phyloP scores from a whole-genome alignment of 2,113 vertebrate genomes.

The Oceanites oceanicus region DNA sequence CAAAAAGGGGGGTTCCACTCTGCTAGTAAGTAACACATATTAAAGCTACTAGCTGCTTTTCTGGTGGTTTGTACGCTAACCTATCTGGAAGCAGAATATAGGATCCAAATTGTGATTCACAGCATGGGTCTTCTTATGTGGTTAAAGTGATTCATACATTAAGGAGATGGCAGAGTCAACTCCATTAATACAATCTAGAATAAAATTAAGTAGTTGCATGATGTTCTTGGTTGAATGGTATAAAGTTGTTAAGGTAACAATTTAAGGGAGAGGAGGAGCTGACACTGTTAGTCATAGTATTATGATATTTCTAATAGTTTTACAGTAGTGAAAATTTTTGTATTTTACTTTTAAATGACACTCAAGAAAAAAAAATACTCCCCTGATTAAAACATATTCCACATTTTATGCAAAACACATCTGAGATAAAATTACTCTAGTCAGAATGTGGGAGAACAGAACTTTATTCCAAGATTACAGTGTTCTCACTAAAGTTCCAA shows the following conservation, averaged over 20 bases:
- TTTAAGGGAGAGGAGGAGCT: background rate
- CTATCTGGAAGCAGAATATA: background rate
- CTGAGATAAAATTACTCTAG: background rate
- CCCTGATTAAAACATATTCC: background rate
- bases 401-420: background rate
- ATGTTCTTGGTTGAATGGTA: background rate
- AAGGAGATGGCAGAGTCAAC: background rate
- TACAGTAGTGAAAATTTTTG: background rate
- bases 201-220: background rate
- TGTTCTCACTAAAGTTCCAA: background rate
- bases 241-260: background rate
- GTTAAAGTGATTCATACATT: background rate
- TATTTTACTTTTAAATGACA: background rate
- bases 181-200: background rate
- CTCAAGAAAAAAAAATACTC: background rate
- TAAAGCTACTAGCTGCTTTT: background rate
- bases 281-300: background rate
- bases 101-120: background rate
- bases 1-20: background rate
- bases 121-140: background rate
- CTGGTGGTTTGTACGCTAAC: background rate
- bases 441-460: background rate
- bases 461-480: slow-evolving; percentile 21
- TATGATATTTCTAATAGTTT: background rate
- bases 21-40: background rate